phyloP scores from a whole-genome alignment of 2,888 invertebrate species.

The Melanostoma scalare region DNA sequence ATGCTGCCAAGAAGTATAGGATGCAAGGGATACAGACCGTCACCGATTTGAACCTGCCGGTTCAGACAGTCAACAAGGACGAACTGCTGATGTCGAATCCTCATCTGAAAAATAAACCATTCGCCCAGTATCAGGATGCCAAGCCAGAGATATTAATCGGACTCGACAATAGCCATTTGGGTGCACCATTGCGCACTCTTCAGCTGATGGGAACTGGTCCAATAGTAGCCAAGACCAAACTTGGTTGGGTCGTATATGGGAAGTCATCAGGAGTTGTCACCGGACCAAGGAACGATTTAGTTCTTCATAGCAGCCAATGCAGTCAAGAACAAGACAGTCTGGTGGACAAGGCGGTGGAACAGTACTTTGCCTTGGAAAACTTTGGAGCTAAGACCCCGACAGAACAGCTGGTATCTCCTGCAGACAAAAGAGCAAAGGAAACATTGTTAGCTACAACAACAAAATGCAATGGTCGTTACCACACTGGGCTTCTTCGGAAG shows the following conservation, averaged over 20 bases:
- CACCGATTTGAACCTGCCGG: slow-evolving; percentile 50
- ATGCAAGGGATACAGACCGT: slow-evolving; percentile 45
- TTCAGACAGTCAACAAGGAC: slow-evolving; percentile 41
- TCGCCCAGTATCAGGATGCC: slow-evolving; percentile 14
- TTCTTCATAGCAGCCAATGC: slow-evolving; percentile 23
- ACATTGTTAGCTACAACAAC: slow-evolving; percentile 37
- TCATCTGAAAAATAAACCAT: slow-evolving; percentile 7
- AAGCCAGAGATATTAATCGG: slow-evolving; percentile 25
- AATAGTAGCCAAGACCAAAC: slow-evolving; percentile 11
- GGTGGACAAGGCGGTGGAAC: slow-evolving; percentile 42
- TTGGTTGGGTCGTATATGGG: slow-evolving; percentile 12
- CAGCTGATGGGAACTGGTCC: not conserved
- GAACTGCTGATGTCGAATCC: slow-evolving; percentile 30
- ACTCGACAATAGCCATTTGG: slow-evolving; percentile 28
- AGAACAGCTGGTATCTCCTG: slow-evolving; percentile 47
- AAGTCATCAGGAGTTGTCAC: slow-evolving; percentile 1
- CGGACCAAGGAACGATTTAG: slow-evolving; percentile 2
- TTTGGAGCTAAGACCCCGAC: slow-evolving; percentile 41
- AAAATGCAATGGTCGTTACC: not conserved
- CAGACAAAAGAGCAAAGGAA: slow-evolving; percentile 36
- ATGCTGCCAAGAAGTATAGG: slow-evolving; percentile 9
- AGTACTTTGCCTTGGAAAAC: slow-evolving; percentile 54
- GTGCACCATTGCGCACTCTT: slow-evolving; percentile 14
- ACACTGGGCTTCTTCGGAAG: slow-evolving; percentile 55
- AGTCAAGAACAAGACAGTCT: slow-evolving; percentile 20